Conservation (phyloP, 2,888 invertebrate species). For the Drosophila stalkeri region DNA sequence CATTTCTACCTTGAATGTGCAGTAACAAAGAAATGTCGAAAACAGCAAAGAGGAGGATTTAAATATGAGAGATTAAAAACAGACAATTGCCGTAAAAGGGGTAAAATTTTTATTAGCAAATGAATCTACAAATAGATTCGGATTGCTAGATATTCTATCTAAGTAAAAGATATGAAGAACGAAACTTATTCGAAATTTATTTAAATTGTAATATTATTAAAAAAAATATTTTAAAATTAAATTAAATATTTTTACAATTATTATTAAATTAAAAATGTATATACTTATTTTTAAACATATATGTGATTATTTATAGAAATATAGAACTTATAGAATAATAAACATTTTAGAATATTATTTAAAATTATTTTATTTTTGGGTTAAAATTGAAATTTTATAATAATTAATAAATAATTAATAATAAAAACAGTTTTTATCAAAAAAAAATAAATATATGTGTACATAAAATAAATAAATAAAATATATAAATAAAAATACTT, state of each 20-base stretch:
- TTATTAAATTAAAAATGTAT: not conserved
- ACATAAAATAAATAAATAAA: too few species aligned
- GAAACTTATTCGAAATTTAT: not conserved
- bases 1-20: conserved; percentile 27
- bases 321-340: too few species aligned
- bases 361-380: too few species aligned
- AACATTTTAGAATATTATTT: too few species aligned
- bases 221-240: not conserved
- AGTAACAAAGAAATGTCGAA: conserved; percentile 2
- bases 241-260: not conserved
- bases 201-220: not conserved
- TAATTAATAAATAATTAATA: too few species aligned
- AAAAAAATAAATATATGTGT: too few species aligned
- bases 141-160: not conserved
- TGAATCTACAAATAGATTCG: not conserved
- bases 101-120: not conserved
- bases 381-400: too few species aligned
- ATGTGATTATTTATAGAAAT: too few species aligned
- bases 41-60: conserved; percentile 8
- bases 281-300: too few species aligned
- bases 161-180: not conserved
- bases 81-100: conserved; percentile 6
- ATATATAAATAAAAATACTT: too few species aligned
- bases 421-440: too few species aligned
- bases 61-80: conserved; percentile 42